phyloP scores from a whole-genome alignment of 35 echinoderm and acorn worm genomes.

The Anneissia japonica region DNA sequence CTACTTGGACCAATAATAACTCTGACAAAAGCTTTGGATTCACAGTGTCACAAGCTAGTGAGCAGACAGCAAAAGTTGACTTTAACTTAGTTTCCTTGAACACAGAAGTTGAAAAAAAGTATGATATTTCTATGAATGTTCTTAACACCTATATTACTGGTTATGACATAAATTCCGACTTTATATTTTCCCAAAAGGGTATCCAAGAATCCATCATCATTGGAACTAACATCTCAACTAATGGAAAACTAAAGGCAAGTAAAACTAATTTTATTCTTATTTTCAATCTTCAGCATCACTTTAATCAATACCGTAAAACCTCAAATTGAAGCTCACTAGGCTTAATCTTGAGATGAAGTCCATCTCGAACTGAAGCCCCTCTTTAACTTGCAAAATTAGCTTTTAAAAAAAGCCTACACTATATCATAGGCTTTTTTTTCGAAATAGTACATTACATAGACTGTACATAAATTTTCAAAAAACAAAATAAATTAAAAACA shows the following conservation, averaged over 20 bases:
- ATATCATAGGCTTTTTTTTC: too few species aligned
- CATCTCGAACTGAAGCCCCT: too few species aligned
- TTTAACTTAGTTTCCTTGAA: background rate
- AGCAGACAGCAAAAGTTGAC: background rate
- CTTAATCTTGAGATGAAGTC: too few species aligned
- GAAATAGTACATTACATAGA: too few species aligned
- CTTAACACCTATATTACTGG: background rate
- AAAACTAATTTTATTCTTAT: too few species aligned
- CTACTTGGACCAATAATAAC: background rate
- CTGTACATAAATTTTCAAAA: too few species aligned
- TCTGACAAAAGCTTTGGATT: background rate
- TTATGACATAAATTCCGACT: background rate
- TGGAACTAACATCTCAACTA: background rate
- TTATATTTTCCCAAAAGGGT: background rate
- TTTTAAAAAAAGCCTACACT: too few species aligned
- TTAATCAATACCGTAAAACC: too few species aligned
- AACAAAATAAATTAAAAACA: too few species aligned
- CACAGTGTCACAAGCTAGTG: background rate
- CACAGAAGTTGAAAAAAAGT: background rate
- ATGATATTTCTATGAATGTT: background rate
- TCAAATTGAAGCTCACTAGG: too few species aligned
- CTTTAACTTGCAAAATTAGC: too few species aligned
- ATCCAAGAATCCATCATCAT: background rate
- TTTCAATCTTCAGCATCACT: too few species aligned
- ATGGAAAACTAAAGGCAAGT: background rate